Evolutionary conservation across 1,140 invertebrate species (phyloP).

Genomic region (Paraescarpia echinospica): DNA sequence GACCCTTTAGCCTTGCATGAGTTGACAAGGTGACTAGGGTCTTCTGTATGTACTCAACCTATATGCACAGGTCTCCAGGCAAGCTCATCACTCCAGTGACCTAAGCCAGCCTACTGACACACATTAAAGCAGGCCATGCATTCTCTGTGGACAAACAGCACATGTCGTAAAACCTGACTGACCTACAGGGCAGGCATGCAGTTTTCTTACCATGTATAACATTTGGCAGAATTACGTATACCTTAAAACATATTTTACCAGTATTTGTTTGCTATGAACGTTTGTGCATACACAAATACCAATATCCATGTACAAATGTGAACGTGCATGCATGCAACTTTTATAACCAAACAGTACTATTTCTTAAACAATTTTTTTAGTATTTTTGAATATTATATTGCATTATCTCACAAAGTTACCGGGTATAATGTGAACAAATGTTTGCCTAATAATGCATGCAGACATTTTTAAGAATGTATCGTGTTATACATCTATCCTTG

Average conservation of each 20-base stretch:
- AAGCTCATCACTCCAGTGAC: neutral
- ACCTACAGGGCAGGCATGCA: neutral
- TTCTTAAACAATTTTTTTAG: too few species aligned
- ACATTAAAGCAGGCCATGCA: neutral
- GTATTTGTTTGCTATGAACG: neutral
- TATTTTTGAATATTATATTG: too few species aligned
- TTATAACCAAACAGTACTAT: too few species aligned
- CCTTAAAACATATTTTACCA: neutral
- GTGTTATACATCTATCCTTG: too few species aligned
- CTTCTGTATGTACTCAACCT: neutral
- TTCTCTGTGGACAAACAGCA: neutral
- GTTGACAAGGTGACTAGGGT: neutral
- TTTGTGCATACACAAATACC: neutral
- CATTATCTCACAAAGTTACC: too few species aligned
- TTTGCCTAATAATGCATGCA: too few species aligned
- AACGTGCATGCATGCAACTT: too few species aligned
- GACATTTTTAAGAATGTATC: too few species aligned
- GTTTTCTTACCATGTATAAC: neutral
- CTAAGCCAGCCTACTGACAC: neutral
- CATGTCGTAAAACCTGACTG: neutral
- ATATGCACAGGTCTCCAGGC: neutral
- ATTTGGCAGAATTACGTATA: neutral
- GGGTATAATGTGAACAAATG: too few species aligned
- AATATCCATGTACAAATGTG: neutral
- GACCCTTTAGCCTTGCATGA: neutral